Conservation (phyloP, 2,113 vertebrate genomes). For the Myrmecophaga tridactyla region DNA sequence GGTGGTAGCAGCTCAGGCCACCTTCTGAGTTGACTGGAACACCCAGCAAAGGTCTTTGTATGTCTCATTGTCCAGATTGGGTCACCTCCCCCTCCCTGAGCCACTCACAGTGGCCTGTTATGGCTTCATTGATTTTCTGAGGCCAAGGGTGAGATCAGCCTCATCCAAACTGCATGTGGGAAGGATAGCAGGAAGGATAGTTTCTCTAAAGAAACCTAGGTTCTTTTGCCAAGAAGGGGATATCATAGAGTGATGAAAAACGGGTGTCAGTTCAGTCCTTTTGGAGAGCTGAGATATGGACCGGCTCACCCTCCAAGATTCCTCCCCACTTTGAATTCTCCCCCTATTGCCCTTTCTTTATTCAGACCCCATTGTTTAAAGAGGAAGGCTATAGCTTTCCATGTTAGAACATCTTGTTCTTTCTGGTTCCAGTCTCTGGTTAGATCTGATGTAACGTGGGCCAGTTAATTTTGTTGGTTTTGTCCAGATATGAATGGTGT, state of each 20-base stretch:
- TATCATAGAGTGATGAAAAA: background rate
- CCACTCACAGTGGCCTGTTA: background rate
- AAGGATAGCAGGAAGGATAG: background rate
- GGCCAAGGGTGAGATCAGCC: background rate
- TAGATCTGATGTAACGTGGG: background rate
- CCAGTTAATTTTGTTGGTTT: background rate
- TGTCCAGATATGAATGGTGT: background rate
- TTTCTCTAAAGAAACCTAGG: background rate
- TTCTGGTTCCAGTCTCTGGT: background rate
- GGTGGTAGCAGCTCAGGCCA: too few species aligned
- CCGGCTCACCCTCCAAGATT: background rate
- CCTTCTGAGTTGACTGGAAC: too few species aligned
- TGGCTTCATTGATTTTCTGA: background rate
- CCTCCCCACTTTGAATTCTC: background rate
- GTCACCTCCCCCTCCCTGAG: background rate
- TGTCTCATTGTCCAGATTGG: background rate
- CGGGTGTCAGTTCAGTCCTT: background rate
- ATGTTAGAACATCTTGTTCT: background rate
- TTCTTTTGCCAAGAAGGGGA: background rate
- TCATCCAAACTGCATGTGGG: background rate
- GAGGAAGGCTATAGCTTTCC: background rate
- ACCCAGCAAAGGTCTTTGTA: too few species aligned
- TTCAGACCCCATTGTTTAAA: background rate
- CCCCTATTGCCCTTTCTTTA: background rate
- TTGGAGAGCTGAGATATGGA: background rate